Conservation (phyloP, 1,140 invertebrate species). For the Coptotermes formosanus region DNA sequence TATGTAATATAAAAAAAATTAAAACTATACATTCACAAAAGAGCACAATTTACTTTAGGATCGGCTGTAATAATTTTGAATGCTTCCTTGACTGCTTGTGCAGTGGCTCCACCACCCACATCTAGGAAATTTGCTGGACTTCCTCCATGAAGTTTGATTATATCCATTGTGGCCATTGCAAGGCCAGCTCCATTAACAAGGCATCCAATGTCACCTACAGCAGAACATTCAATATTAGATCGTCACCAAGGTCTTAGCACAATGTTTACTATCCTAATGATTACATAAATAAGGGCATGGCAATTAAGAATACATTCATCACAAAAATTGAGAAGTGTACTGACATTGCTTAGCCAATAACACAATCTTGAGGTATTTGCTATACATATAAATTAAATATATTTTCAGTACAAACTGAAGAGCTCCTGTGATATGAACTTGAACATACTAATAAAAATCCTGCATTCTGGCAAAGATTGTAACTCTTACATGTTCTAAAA, state of each 20-base stretch:
- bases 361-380: too few relatives aligned
- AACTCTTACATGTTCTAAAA: too few relatives aligned
- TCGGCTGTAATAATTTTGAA: constrained; percentile 89
- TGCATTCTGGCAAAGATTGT: too few relatives aligned
- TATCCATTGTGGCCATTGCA: constrained; percentile 99
- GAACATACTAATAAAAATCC: too few relatives aligned
- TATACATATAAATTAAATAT: too few relatives aligned
- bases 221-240: constrained; percentile 20
- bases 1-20: too few relatives aligned
- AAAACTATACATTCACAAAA: too few relatives aligned
- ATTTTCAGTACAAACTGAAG: too few relatives aligned
- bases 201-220: constrained; percentile 50
- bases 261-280: not conserved
- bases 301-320: not conserved
- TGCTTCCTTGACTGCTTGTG: constrained; percentile 81
- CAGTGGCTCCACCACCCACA: constrained; percentile 93
- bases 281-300: not conserved
- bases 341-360: too few relatives aligned
- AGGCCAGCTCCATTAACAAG: constrained; percentile 94
- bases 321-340: too few relatives aligned
- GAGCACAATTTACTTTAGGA: constrained; percentile 51
- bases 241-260: not conserved
- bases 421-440: too few relatives aligned
- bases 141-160: constrained; percentile 91
- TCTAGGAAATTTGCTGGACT: constrained; percentile 95